Conservation (phyloP, 2,888 invertebrate species). For the Drosophila sordidapex region DNA sequence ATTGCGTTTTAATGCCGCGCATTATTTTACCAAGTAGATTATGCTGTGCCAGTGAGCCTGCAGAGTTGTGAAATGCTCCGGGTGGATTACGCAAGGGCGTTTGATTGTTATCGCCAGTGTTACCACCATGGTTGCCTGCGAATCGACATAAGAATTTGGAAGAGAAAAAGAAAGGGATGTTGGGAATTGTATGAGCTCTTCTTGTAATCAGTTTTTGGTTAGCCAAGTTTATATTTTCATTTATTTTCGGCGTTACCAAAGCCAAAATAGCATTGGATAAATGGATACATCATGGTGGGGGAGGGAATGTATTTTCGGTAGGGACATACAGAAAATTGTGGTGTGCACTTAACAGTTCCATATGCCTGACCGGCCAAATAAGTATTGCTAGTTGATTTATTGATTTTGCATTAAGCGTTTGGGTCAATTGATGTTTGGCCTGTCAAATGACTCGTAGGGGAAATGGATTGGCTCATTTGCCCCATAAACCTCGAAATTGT, state of each 20-base stretch:
- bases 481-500: conserved; percentile 10
- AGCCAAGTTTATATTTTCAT: conserved; percentile 78
- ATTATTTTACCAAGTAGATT: conserved; percentile 84
- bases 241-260: conserved; percentile 67
- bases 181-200: conserved; percentile 34
- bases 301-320: neutral
- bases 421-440: conserved; percentile 36
- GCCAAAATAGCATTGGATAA: conserved; percentile 59
- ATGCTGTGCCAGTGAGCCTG: conserved; percentile 82
- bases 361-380: neutral
- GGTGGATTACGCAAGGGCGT: conserved; percentile 85
- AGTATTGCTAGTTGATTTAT: conserved; percentile 41
- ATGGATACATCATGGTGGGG: conserved; percentile 17
- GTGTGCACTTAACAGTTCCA: conserved; percentile 66
- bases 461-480: conserved; percentile 6
- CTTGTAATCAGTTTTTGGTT: conserved; percentile 77
- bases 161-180: conserved; percentile 8
- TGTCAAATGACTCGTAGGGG: neutral
- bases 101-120: conserved; percentile 84
- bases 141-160: conserved; percentile 26
- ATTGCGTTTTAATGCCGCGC: conserved; percentile 85
- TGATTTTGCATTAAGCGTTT: conserved; percentile 40
- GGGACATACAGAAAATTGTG: conserved; percentile 64
- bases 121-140: conserved; percentile 72
- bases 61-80: conserved; percentile 85